A percentile compares a stretch with the other conserved stretches of the same genome.
phyloP scores from a whole-genome alignment of 2,888 invertebrate genomes.

The Ophraella communa region DNA sequence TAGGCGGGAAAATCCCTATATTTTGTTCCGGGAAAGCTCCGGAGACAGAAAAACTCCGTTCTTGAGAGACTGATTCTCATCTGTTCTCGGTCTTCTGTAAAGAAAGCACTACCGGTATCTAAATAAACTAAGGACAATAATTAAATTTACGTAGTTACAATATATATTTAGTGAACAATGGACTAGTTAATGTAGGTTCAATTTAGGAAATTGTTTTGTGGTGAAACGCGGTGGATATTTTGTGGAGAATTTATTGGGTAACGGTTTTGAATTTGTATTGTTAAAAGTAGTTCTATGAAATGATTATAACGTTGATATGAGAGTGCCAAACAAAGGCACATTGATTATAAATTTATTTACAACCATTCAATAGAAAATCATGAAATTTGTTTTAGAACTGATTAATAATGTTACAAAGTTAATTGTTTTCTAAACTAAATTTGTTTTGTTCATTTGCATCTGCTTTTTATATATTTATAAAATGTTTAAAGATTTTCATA shows the following conservation, averaged over 20 bases:
- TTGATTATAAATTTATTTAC: background rate
- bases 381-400: background rate
- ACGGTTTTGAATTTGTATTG: background rate
- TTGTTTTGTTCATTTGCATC: too few species aligned
- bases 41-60: slow-evolving; percentile 43
- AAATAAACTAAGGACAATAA: slow-evolving; percentile 1
- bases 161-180: background rate
- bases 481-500: too few species aligned
- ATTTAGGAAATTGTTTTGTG: slow-evolving; percentile 10
- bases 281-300: background rate
- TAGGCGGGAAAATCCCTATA: slow-evolving; percentile 53
- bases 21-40: slow-evolving; percentile 50
- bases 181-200: background rate
- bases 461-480: too few species aligned
- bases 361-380: background rate
- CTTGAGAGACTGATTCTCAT: slow-evolving; percentile 31
- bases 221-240: slow-evolving; percentile 21
- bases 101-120: slow-evolving; percentile 10
- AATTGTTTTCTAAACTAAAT: too few species aligned
- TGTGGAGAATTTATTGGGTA: slow-evolving; percentile 19
- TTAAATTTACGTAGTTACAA: background rate
- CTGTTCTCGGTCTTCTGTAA: slow-evolving; percentile 31
- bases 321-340: background rate
- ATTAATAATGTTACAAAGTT: too few species aligned
- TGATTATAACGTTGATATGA: background rate